Evolutionary conservation across 2,797 vertebrate species (phyloP).

Genomic region (Thaleichthys pacificus): DNA sequence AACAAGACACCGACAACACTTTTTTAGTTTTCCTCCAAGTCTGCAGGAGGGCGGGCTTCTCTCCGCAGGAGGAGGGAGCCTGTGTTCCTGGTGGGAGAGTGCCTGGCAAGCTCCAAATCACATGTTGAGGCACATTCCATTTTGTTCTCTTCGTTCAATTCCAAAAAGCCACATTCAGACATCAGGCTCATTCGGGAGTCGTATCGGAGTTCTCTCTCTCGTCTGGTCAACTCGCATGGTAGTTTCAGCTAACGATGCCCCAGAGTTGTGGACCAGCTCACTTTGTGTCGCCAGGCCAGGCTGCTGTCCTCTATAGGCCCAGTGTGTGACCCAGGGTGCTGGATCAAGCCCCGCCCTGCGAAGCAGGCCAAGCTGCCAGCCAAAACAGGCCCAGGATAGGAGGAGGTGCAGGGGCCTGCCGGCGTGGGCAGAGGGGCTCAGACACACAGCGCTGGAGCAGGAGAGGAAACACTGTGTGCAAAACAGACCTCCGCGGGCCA

Average conservation of each 20-base stretch:
- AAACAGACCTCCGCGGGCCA: slow-evolving; percentile 47
- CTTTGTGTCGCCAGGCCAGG: background rate
- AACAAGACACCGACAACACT: slow-evolving; percentile 2
- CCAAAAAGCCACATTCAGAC: slow-evolving; percentile 52
- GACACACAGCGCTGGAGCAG: slow-evolving; percentile 49
- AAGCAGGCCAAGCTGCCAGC: slow-evolving; percentile 45
- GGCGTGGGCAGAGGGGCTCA: slow-evolving; percentile 52
- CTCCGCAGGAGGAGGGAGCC: background rate
- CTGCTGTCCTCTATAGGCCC: too few species aligned
- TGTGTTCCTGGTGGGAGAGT: background rate
- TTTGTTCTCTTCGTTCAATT: slow-evolving; percentile 51
- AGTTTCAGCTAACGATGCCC: background rate
- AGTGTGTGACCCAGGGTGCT: background rate
- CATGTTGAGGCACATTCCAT: slow-evolving; percentile 65
- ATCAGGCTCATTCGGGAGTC: background rate
- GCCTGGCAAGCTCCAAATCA: slow-evolving; percentile 41
- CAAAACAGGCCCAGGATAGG: slow-evolving; percentile 68
- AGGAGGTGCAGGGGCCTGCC: slow-evolving; percentile 55
- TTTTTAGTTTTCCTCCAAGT: slow-evolving; percentile 5
- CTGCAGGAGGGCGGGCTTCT: background rate
- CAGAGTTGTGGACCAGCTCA: background rate
- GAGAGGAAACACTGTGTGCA: slow-evolving; percentile 56
- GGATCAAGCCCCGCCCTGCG: slow-evolving; percentile 21
- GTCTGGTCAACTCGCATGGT: slow-evolving; percentile 3
- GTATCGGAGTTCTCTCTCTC: background rate